Evolutionary conservation across 2,888 invertebrate species (phyloP), one percentile per base, ranked within the genome.

Genomic region (Coelinius sp.): DNA sequence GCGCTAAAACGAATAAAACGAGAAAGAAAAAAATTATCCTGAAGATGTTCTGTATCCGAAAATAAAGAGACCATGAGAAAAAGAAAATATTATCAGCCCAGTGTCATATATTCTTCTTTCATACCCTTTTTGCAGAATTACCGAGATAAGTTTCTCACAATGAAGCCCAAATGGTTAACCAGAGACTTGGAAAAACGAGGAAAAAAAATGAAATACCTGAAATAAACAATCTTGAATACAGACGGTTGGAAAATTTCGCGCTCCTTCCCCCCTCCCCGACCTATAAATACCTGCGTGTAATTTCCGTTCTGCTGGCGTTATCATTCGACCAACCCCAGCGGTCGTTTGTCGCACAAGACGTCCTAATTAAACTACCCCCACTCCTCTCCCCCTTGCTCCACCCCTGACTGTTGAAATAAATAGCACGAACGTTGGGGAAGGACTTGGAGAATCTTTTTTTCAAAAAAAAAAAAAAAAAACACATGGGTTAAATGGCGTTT

Each of bases 11-110:
- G 68, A 71, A 52, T 68, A 62, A 67, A 69, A 65, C 53, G 35
- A 71, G 56, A 68, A 27, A 38, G 31, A 66, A 59, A 52, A 35
- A 68, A 75, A 63, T 68, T 63, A 76, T 74, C 67, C 73, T 76
- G 77, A 77, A 73, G 66, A 68, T 78, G 75, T 79, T 78, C 72
- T 79, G 78, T 79, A 78, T 76, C 74, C 73, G 75, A 78, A 76
- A 78, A 71, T 73, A 66, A 67, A 71, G 27, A 70, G 76, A 76
- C 73, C 74, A 75, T 78, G 74, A 24, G 38, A 62, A 63, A 63
- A 41, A 56, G 75, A 76, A 73, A 75, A 68, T 76, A 70, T 70
- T 69, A 72, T 59, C 49, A 64, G 65, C 56, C 44, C 25, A 35
- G 41, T 46, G 3, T 12, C 44, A 41, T 72, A 44, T 46, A 53